Conservation (phyloP, 1,140 invertebrate genomes). For the Zaprionus capensis region DNA sequence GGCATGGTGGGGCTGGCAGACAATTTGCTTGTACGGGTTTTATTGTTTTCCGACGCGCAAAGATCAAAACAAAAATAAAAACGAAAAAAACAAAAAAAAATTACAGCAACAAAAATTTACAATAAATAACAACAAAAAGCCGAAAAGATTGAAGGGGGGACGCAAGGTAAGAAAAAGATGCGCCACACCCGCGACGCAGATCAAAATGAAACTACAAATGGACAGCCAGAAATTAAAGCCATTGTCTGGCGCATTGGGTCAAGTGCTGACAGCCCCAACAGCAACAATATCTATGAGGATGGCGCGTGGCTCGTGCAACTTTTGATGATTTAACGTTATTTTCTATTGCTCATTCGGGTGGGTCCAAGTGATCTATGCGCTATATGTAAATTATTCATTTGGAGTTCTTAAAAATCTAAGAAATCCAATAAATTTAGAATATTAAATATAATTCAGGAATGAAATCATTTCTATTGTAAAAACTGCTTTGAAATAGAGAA, state of each 20-base stretch:
- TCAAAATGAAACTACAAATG: constrained; percentile 53
- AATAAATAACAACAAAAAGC: constrained; percentile 37
- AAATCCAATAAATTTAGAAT: neutral
- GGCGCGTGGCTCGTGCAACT: constrained; percentile 62
- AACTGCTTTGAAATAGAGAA: neutral
- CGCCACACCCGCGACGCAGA: constrained; percentile 71
- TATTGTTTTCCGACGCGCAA: constrained; percentile 67
- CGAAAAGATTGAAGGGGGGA: constrained; percentile 36
- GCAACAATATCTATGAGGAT: constrained; percentile 29
- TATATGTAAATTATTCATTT: neutral
- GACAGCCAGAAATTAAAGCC: constrained; percentile 73
- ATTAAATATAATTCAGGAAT: neutral
- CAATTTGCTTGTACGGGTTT: constrained; percentile 71
- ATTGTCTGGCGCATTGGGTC: constrained; percentile 76
- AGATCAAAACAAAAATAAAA: constrained; percentile 70
- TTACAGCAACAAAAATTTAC: constrained; percentile 3
- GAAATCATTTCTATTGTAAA: neutral
- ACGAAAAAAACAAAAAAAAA: constrained; percentile 3
- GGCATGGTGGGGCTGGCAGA: constrained; percentile 59
- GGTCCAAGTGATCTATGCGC: neutral
- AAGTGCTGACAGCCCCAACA: constrained; percentile 68
- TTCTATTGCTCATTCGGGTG: constrained; percentile 17
- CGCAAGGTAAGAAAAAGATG: constrained; percentile 55
- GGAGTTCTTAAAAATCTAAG: neutral
- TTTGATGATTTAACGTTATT: constrained; percentile 57